Conservation (phyloP, 1,140 invertebrate genomes). For the Cotesia vestalis region DNA sequence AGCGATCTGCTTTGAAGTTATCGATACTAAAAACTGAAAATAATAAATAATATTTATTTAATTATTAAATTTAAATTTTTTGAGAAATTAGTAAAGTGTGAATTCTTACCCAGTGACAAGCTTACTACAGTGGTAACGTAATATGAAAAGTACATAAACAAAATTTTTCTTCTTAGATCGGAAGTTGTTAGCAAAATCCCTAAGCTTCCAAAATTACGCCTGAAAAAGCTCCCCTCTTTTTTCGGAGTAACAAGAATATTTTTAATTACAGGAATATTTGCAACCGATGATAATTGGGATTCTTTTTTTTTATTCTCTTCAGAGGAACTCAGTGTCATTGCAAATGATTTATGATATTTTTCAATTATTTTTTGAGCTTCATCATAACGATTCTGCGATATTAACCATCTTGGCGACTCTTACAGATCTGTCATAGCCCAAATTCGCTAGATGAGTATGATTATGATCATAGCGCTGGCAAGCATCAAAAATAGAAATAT, state of each 20-base stretch:
- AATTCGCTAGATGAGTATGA: conserved; percentile 58
- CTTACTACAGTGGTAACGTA: conserved; percentile 64
- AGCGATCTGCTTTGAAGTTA: conserved; percentile 64
- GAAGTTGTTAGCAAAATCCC: conserved; percentile 38
- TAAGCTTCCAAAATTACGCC: conserved; percentile 35
- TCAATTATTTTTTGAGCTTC: no score
- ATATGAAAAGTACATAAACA: conserved; percentile 58
- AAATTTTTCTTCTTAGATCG: conserved; percentile 50
- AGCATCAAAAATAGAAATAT: conserved; percentile 55
- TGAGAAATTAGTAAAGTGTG: no score
- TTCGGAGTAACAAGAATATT: no score
- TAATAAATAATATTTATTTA: background rate
- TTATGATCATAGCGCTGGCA: conserved; percentile 65
- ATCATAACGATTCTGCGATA: conserved; percentile 52
- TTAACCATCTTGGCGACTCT: conserved; percentile 65
- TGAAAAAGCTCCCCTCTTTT: conserved; percentile 18
- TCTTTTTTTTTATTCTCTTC: background rate
- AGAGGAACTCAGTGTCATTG: conserved; percentile 18
- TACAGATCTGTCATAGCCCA: conserved; percentile 59
- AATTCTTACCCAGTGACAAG: conserved; percentile 56
- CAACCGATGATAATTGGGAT: no score
- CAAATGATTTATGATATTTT: conserved; percentile 38
- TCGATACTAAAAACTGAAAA: conserved; percentile 64
- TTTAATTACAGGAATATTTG: no score
- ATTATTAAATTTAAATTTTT: no score